Evolutionary conservation across 2,888 invertebrate species (phyloP), one percentile per base, ranked within the genome.

Genomic region (Thysanoteuthis rhombus): DNA sequence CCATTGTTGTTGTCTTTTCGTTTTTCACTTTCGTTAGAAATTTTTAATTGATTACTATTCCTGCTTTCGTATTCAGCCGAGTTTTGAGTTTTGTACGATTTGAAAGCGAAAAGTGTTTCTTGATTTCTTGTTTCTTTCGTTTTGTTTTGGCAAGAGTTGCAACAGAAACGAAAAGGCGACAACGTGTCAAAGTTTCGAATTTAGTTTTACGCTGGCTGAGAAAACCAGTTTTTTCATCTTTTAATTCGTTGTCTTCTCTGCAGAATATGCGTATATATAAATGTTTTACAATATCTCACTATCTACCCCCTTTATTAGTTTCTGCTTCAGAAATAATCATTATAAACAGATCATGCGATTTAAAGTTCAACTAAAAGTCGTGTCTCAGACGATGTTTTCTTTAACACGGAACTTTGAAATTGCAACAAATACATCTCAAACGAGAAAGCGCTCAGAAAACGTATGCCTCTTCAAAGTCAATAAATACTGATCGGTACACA

Each of bases 21-120:
- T 75, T 75, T 75, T 75, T 75, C 75, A 75, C 58, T 75, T 75
- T 75, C 75, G 75, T 75, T 75, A n/a, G 75, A 75, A n/a, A 75
- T 16, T 75, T 75, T 75, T 75, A 75, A 75, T 75, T 75, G 75
- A 75, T 75, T 75, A 75, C 75, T 36, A 75, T 75, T 75, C 36
- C 75, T 75, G 75, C 75, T 75, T 75, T 75, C 36, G 75, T 75
- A 75, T 75, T 75, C 75, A 75, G n/a, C n/a, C 75, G 75, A 36
- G 75, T 75, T 75, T 75, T 75, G 8, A 75, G 75, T 75, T 75
- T 75, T 75, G n/a, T 75, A n/a, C 75, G 75, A 75, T 36, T 75
- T 75, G n/a, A 75, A 75, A 75, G 75, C 75, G n/a, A 75, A 19
- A n/a, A 75, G 6, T n/a, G 12, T 75, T n/a, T 75, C 75, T 75